These are phyloP conservation scores for Poecile atricapillus DNA, from an alignment of 2,113 vertebrate genomes.

Conservation along the genomic window DNA sequence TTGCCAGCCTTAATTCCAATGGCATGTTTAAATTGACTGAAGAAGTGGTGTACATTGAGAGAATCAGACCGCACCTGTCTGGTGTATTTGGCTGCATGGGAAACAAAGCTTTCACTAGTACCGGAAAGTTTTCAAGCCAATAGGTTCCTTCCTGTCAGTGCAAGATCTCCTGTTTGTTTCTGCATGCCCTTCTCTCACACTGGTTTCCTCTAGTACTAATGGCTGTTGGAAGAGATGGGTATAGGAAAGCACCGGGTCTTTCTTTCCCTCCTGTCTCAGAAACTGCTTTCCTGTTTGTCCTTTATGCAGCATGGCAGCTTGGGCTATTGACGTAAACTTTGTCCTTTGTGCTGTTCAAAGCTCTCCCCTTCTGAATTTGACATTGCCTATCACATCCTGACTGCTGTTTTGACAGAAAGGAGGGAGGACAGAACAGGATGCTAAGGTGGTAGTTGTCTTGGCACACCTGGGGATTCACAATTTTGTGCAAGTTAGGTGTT, in stretches of 20 bases:
- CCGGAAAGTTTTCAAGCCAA: slow-evolving; percentile 49
- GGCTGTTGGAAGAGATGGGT: neutral
- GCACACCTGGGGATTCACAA: neutral
- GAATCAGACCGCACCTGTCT: neutral
- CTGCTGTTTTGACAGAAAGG: neutral
- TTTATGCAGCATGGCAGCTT: neutral
- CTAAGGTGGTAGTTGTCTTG: neutral
- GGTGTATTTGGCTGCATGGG: neutral
- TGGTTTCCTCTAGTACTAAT: neutral
- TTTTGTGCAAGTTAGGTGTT: neutral
- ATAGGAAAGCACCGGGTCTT: neutral
- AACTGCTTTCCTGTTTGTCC: slow-evolving; percentile 55
- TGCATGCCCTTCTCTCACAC: neutral
- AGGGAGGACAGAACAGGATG: neutral
- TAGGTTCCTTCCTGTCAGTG: slow-evolving; percentile 52
- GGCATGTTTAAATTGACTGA: neutral
- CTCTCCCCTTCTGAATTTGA: neutral
- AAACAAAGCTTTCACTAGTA: slow-evolving; percentile 45
- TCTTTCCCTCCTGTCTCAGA: neutral
- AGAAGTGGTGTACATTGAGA: neutral
- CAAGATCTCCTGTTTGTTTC: neutral
- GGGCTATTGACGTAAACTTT: slow-evolving; percentile 15
- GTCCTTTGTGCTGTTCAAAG: slow-evolving; percentile 13
- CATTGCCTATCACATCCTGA: neutral
- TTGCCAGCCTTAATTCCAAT: neutral